Evolutionary conservation across 2,888 invertebrate species (phyloP).

Genomic region (Dichetophora obliterata): DNA sequence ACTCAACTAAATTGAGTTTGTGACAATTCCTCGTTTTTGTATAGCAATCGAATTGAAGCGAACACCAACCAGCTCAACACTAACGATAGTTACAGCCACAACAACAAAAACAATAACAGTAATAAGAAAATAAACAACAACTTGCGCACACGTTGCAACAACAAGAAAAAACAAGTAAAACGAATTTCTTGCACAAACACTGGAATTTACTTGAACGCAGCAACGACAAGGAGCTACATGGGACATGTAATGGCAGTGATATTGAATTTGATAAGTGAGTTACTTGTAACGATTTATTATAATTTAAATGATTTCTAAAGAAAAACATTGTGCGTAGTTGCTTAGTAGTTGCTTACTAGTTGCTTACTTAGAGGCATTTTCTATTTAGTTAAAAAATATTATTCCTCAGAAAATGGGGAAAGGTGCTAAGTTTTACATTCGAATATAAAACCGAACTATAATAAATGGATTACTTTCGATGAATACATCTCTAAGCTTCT

Average conservation of each 20-base stretch:
- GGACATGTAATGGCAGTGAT: neutral
- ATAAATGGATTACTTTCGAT: too few species aligned
- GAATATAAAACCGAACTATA: too few species aligned
- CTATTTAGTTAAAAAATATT: too few species aligned
- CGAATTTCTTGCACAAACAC: conserved; percentile 3
- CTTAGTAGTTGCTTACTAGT: neutral
- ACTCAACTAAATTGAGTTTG: conserved; percentile 55
- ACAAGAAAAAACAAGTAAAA: neutral
- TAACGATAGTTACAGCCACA: conserved; percentile 25
- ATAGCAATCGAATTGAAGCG: conserved; percentile 22
- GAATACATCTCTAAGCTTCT: too few species aligned
- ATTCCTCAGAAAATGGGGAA: too few species aligned
- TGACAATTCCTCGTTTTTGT: conserved; percentile 51
- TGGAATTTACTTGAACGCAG: neutral
- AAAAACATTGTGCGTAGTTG: neutral
- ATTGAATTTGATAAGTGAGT: neutral
- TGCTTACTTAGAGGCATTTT: neutral
- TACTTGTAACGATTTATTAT: neutral
- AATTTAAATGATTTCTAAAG: neutral
- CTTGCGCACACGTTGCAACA: conserved; percentile 19
- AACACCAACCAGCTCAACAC: conserved; percentile 13
- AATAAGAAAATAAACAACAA: conserved; percentile 30
- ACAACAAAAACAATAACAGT: conserved; percentile 24
- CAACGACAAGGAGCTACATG: neutral
- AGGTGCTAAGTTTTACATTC: too few species aligned